Evolutionary conservation across 2,797 vertebrate species (phyloP).

Genomic region (Hybognathus amarus): DNA sequence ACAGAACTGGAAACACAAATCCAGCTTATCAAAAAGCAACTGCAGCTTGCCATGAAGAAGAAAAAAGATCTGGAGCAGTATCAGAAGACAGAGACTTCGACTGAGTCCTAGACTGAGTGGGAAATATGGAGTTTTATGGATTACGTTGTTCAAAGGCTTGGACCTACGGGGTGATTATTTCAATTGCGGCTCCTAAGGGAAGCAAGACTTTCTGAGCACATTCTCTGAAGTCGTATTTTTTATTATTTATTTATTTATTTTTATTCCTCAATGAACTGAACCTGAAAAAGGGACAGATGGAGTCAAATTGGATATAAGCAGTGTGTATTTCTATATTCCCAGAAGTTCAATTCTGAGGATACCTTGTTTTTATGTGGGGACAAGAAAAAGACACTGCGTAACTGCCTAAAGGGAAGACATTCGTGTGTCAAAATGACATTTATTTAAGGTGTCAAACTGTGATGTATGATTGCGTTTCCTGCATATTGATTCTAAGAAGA

Average conservation of each 20-base stretch:
- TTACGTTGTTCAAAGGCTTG: constrained; percentile 31
- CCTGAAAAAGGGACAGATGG: not conserved
- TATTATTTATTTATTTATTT: constrained; percentile 35
- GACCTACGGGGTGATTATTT: constrained; percentile 42
- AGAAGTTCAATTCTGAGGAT: constrained; percentile 46
- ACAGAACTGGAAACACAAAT: constrained; percentile 94
- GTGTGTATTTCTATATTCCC: constrained; percentile 36
- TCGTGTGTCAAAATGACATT: constrained; percentile 52
- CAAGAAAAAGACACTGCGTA: constrained; percentile 5
- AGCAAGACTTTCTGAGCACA: constrained; percentile 38
- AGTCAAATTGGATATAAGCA: constrained; percentile 17
- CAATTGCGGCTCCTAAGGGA: constrained; percentile 25
- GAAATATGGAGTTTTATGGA: constrained; percentile 53
- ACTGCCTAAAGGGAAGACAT: constrained; percentile 42
- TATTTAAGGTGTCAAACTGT: constrained; percentile 58
- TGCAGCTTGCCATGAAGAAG: constrained; percentile 91
- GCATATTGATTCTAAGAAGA: constrained; percentile 55
- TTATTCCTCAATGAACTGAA: constrained; percentile 30
- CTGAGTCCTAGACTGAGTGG: constrained; percentile 53
- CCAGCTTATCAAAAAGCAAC: constrained; percentile 90
- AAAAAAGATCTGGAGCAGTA: constrained; percentile 93
- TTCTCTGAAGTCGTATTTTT: constrained; percentile 38
- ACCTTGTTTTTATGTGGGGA: constrained; percentile 19
- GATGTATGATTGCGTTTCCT: constrained; percentile 54
- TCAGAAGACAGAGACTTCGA: constrained; percentile 72